A percentile compares a stretch with the other conserved stretches of the same genome.
Evolutionary conservation across 2,888 invertebrate species (phyloP).

Genomic region (Andrena trimmerana): DNA sequence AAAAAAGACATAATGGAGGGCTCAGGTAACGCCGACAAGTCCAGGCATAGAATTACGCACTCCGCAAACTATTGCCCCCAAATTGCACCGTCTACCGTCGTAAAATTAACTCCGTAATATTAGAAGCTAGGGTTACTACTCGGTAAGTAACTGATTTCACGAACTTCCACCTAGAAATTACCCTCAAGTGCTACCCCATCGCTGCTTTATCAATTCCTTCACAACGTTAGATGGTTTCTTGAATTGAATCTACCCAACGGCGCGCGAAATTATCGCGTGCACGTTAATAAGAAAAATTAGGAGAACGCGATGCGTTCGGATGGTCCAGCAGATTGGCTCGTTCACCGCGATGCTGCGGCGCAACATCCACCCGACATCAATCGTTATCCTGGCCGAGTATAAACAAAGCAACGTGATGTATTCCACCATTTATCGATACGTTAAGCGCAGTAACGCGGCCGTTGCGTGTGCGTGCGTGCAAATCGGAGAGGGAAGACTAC

Average conservation of each 20-base stretch:
- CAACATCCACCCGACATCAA: background rate
- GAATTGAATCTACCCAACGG: background rate
- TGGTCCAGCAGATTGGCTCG: conserved; percentile 1
- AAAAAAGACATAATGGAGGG: too few species aligned
- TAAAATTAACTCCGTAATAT: too few species aligned
- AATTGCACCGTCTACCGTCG: too few species aligned
- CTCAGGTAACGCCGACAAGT: too few species aligned
- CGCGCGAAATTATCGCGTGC: background rate
- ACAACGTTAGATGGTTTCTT: too few species aligned
- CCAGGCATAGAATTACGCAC: too few species aligned
- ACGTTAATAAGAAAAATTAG: background rate
- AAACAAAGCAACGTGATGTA: conserved; percentile 50
- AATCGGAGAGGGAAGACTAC: conserved; percentile 40
- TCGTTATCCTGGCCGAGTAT: conserved; percentile 53
- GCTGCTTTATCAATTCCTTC: too few species aligned
- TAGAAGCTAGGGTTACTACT: too few species aligned
- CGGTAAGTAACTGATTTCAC: too few species aligned
- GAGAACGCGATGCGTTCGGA: background rate
- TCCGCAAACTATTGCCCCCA: too few species aligned
- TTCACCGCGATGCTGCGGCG: background rate
- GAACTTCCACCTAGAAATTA: too few species aligned
- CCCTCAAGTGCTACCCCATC: too few species aligned
- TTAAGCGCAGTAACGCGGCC: conserved; percentile 50
- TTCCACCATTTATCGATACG: conserved; percentile 71
- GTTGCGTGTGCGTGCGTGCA: conserved; percentile 32